Percentiles rank a stretch among this genome's conserved stretches.
phyloP scores from a whole-genome alignment of 2,797 vertebrate species.

The Brachymystax lenok region DNA sequence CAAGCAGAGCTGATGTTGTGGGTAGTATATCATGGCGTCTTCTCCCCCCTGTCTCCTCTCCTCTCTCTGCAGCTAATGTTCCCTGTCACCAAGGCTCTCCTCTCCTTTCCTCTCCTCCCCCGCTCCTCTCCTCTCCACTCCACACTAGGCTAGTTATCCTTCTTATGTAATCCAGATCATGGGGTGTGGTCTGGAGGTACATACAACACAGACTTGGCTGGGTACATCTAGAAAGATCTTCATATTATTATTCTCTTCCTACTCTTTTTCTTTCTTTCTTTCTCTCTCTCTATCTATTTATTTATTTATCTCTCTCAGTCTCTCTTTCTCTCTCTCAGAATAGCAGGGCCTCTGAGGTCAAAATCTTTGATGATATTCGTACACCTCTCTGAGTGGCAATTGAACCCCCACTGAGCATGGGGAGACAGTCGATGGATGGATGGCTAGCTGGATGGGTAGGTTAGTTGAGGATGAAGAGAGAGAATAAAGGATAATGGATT shows the following conservation, averaged over 20 bases:
- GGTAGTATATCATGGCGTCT: background rate
- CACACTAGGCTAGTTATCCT: slow-evolving; percentile 36
- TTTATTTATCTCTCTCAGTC: background rate
- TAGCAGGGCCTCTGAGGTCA: background rate
- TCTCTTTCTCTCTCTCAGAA: background rate
- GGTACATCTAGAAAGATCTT: background rate
- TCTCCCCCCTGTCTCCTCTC: background rate
- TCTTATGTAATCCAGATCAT: background rate
- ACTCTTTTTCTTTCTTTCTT: background rate
- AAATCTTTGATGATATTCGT: background rate
- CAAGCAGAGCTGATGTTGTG: slow-evolving; percentile 3
- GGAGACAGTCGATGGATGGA: background rate
- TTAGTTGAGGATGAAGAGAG: background rate
- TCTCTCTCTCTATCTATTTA: too few relatives aligned
- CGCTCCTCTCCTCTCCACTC: background rate
- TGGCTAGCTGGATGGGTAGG: background rate
- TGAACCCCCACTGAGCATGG: background rate
- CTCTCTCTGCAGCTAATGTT: background rate
- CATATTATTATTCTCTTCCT: background rate
- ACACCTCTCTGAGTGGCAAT: background rate
- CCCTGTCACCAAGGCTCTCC: background rate
- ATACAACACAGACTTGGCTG: background rate
- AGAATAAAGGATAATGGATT: background rate
- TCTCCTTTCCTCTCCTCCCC: background rate
- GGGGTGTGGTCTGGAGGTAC: background rate